Conservation (phyloP, 2,888 invertebrate genomes). For the Hyles lineata region DNA sequence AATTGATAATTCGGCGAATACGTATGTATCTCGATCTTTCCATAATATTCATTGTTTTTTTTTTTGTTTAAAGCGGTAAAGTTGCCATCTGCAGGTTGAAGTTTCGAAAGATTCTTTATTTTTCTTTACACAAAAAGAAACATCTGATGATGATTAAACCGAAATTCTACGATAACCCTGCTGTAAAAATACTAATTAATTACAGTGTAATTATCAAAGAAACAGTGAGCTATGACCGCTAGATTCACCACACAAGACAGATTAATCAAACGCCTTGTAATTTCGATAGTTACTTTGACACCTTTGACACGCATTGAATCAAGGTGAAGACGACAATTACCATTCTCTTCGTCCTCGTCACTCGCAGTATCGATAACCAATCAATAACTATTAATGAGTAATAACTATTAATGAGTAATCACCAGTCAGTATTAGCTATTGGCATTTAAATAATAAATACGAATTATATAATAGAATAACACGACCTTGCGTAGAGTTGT, state of each 20-base stretch:
- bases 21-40: no score
- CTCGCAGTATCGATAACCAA: not conserved
- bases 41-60: no score
- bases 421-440: constrained; percentile 5
- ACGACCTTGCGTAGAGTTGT: not conserved
- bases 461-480: not conserved
- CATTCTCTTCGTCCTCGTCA: constrained; percentile 17
- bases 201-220: not conserved
- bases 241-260: not conserved
- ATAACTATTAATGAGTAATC: constrained; percentile 11
- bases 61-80: no score
- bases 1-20: no score
- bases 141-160: no score
- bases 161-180: not conserved
- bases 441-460: not conserved
- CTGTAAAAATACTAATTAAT: not conserved
- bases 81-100: no score
- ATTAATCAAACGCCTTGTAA: not conserved
- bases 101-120: no score
- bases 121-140: no score
- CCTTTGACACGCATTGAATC: not conserved
- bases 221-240: not conserved
- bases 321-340: constrained; percentile 7
- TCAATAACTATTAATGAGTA: constrained; percentile 15
- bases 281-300: not conserved